phyloP scores from a whole-genome alignment of 2,113 vertebrate genomes.

The Halcyon senegalensis region DNA sequence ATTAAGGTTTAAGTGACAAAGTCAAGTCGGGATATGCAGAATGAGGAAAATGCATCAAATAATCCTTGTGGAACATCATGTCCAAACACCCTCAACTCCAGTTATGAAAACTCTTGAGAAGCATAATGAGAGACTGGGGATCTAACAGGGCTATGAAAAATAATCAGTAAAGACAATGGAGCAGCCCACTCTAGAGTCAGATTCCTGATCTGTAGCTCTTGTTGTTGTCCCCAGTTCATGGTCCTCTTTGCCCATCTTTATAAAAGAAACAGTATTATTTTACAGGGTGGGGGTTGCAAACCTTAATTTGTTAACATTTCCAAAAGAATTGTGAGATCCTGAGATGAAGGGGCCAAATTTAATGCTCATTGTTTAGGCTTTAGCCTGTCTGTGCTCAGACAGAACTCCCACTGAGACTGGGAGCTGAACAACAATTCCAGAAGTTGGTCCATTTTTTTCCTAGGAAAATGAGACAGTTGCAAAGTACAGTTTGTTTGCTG shows the following conservation, averaged over 20 bases:
- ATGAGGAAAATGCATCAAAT: constrained; percentile 9
- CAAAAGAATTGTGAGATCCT: constrained; percentile 48
- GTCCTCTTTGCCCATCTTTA: background rate
- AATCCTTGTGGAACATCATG: background rate
- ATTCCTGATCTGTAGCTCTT: background rate
- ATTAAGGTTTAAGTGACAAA: constrained; percentile 29
- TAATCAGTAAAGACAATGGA: background rate
- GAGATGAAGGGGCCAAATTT: constrained; percentile 37
- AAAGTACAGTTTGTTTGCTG: constrained; percentile 21
- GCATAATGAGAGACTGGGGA: background rate
- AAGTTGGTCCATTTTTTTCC: constrained; percentile 58
- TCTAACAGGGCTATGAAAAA: background rate
- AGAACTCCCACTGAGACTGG: constrained; percentile 53
- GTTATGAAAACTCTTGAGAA: constrained; percentile 11
- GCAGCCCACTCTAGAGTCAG: background rate
- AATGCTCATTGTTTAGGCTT: constrained; percentile 45
- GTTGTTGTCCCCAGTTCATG: background rate
- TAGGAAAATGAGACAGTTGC: constrained; percentile 55
- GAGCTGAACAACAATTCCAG: constrained; percentile 42
- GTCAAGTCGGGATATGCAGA: constrained; percentile 21
- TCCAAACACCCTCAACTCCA: background rate
- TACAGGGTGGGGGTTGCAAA: background rate
- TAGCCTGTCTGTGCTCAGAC: constrained; percentile 38
- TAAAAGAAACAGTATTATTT: background rate
- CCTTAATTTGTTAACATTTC: constrained; percentile 58